phyloP scores from a whole-genome alignment of 2,113 vertebrate species.

The Colistium nudipinnis region DNA sequence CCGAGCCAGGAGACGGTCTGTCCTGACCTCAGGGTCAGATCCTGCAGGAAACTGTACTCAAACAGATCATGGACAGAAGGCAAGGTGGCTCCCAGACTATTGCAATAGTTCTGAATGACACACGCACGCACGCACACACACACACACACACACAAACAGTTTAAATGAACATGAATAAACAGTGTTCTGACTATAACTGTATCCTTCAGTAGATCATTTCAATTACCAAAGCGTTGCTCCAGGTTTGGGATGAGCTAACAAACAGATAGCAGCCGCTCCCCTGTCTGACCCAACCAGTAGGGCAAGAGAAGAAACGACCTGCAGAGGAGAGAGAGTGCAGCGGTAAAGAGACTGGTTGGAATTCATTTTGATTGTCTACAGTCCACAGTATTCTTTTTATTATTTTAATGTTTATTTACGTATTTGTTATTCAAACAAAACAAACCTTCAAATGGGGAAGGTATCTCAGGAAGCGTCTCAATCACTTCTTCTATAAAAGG shows the following conservation, averaged over 20 bases:
- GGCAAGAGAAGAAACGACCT: constrained; percentile 2
- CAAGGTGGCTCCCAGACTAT: background rate
- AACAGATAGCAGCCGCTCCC: background rate
- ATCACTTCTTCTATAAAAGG: background rate
- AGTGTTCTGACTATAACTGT: background rate
- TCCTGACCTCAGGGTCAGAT: background rate
- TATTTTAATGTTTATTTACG: no score
- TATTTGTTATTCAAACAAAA: background rate
- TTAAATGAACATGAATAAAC: background rate
- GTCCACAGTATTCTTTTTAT: background rate
- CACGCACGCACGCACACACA: background rate
- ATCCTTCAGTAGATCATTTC: background rate
- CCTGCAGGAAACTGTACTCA: constrained; percentile 9
- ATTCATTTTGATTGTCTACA: background rate
- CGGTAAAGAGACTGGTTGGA: background rate
- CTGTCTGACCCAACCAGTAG: background rate
- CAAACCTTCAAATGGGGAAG: background rate
- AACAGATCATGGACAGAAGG: background rate
- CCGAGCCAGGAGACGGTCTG: background rate
- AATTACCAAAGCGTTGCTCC: background rate
- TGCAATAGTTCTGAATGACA: background rate
- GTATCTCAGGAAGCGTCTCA: background rate
- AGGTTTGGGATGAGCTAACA: background rate
- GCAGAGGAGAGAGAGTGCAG: background rate
- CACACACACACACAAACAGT: background rate